Conservation (phyloP, 2,888 invertebrate genomes). For the Octodonta nipae region DNA sequence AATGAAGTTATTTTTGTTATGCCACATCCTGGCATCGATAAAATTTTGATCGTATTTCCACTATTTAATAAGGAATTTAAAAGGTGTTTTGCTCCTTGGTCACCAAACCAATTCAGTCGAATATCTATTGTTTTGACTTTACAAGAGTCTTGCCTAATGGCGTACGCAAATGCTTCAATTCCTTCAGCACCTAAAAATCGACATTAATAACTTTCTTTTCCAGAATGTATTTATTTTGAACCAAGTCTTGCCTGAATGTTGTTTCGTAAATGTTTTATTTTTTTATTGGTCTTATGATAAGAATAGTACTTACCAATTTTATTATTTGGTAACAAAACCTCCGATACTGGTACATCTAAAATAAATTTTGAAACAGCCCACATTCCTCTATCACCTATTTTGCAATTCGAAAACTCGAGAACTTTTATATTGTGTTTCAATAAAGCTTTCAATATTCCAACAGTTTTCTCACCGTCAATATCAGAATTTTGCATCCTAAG, state of each 20-base stretch:
- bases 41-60: constrained; percentile 16
- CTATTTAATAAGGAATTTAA: constrained; percentile 15
- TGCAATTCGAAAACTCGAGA: constrained; percentile 31
- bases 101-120: constrained; percentile 22
- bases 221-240: background rate
- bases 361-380: constrained; percentile 25
- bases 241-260: background rate
- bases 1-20: constrained; percentile 20
- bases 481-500: constrained; percentile 27
- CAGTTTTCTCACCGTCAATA: constrained; percentile 25
- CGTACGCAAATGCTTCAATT: constrained; percentile 20
- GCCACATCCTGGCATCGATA: constrained; percentile 26
- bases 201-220: background rate
- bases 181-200: constrained; percentile 21
- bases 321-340: constrained; percentile 25
- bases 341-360: constrained; percentile 17
- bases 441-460: constrained; percentile 23
- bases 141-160: constrained; percentile 17
- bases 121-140: constrained; percentile 21
- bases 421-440: constrained; percentile 21
- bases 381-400: constrained; percentile 25
- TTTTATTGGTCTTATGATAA: no score
- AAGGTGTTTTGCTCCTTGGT: constrained; percentile 20
- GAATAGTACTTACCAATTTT: constrained; percentile 21
- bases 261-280: background rate